A percentile compares a stretch with the other conserved stretches of the same genome.
Conservation (phyloP, 1,140 invertebrate genomes). For the Meloidogyne exigua region DNA sequence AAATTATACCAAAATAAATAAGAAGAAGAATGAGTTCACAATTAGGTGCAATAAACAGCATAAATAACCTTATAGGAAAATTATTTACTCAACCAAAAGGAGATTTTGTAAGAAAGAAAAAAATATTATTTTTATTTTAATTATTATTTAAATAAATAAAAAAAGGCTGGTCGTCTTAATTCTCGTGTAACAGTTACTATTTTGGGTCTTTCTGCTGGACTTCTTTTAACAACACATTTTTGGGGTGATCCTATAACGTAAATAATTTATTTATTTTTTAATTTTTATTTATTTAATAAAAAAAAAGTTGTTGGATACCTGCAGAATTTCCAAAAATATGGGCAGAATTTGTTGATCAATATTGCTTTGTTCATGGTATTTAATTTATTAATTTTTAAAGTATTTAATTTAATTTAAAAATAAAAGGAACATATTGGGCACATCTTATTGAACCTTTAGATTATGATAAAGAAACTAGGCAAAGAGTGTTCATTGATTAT, state of each 20-base stretch:
- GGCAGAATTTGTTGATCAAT: slow-evolving; percentile 62
- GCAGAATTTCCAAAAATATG: slow-evolving; percentile 60
- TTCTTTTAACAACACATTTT: slow-evolving; percentile 59
- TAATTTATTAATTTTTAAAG: not conserved
- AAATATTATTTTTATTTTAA: not conserved
- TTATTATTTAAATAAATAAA: not conserved
- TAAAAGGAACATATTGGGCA: slow-evolving; percentile 57
- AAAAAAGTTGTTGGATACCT: slow-evolving; percentile 51
- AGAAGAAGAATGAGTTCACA: slow-evolving; percentile 46
- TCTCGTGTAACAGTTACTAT: slow-evolving; percentile 56
- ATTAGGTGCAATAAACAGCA: slow-evolving; percentile 56
- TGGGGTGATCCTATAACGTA: slow-evolving; percentile 64
- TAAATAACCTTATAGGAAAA: slow-evolving; percentile 59
- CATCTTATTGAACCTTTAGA: slow-evolving; percentile 49
- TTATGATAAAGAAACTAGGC: slow-evolving; percentile 51
- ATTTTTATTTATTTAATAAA: not conserved
- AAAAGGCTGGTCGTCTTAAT: slow-evolving; percentile 62
- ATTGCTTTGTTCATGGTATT: slow-evolving; percentile 58
- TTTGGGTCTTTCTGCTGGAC: slow-evolving; percentile 51
- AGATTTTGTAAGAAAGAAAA: slow-evolving; percentile 56
- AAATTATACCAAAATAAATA: no score
- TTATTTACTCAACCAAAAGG: slow-evolving; percentile 62
- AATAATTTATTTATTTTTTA: no score
- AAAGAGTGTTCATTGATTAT: slow-evolving; percentile 50
- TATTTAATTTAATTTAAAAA: not conserved